Base-by-base conservation (phyloP, 1,140 invertebrate genomes). In the Drosophila simulans region DNA sequence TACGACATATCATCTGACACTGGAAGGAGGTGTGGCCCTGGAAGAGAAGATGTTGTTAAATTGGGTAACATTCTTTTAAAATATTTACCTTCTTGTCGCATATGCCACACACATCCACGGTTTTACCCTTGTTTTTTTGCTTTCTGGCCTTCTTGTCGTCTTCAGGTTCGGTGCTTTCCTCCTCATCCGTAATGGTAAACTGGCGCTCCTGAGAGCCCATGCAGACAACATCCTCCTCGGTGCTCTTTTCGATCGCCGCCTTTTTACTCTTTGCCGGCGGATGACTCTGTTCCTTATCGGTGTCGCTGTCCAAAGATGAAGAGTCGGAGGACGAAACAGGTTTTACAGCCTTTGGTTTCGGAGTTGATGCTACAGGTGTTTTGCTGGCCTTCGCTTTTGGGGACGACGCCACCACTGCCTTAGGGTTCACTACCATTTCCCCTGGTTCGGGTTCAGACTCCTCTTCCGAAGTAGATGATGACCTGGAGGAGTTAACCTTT, bases 1-100 rank as follows among this genome's bases (percentile, higher is more conserved):
- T 91, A 5, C 80, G 48, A 43, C 90, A 91, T 12, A 91, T 91
- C 90, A 90, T 91, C 49, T 91, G 90, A 27, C 90, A 91, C 34
- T 91, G 70, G 15, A 91, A 91, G 4, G 90, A 86, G 7, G 76
- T 90, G 56, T 91, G 90, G 15, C 76, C 90, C 90, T 91, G 63
- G 31, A 49, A 49, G 11, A 1, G 0, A 1, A 42, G 0, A 42
- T 22, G 12, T 13, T 15, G 10, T n/a, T 13, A n/a, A 34, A n/a
- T 34, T 22, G 12, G 1, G n/a, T 20, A 25, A 5, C 2, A 8
- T 25, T 12, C 0, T 0, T 37, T n/a, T 5, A 8, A 1, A 4
- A 5, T n/a, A 27, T 51, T 13, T 57, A 80, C 84, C 49, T 80
- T 88, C 39, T 84, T 88, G 15, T 90, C 84, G 52, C 84, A 88